Base-by-base conservation (phyloP, 2,888 invertebrate species). In the Trissoscelio sp. region DNA sequence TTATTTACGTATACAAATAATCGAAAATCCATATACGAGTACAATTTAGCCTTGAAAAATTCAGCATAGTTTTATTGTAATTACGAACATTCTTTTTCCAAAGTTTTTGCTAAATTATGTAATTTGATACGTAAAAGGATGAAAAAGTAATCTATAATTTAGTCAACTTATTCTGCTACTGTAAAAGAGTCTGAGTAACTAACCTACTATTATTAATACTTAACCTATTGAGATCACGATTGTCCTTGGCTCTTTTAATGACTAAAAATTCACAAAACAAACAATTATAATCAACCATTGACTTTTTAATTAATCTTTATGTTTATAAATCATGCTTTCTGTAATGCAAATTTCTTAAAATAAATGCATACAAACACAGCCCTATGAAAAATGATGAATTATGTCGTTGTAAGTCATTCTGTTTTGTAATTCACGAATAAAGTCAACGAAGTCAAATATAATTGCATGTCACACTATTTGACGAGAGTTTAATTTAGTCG, bases 161-260 rank as follows among this genome's bases (percentile, higher is more conserved):
- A 70, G 48, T 48, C 48, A 58, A 51, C 16, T 58, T 37, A 44
- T 9, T 16, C 55, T 14, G 31, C 18, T 53, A 37, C 70, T 24
- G 44, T n/a, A 20, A 55, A 14, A 53, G 39, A 39, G 39, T 67
- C 53, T 66, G 37, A 48, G 9, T 34, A 67, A 67, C 67, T 42
- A 55, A 28, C 67, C 53, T 44, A 44, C 57, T 57, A 46, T 69
- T 57, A 57, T 67, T 55, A 67, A 55, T 67, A 44, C 20, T 14
- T 67, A 67, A 53, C 6, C n/a, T 44, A 67, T 67, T 31, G 20
- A 42, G 69, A 69, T 57, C 28, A 22, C 46, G 5, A 57, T 57
- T 69, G 69, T 46, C 69, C 57, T 69, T 67, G 67, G 55, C 24
- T 16, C 18, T 67, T 44, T 69, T 24, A 66, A 37, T 53, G 22